These are phyloP conservation scores for Trididemnum clinides DNA, from an alignment of 23 tunicate genomes.

Conservation along the genomic window DNA sequence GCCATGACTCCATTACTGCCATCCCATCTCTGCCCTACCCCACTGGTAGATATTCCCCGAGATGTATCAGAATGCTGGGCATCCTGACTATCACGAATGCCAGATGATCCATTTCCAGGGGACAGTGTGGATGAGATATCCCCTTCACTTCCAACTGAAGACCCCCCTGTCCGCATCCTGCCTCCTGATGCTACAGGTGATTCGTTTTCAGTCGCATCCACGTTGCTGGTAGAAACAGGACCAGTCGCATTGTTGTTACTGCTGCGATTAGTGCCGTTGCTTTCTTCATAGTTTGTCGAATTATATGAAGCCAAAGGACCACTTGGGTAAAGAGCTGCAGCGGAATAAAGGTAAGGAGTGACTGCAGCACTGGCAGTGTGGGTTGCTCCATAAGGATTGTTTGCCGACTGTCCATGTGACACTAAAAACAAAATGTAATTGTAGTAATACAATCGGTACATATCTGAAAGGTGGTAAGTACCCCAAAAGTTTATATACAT, in stretches of 20 bases:
- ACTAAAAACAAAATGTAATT: no score
- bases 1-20: constrained; percentile 46
- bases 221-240: constrained; percentile 23
- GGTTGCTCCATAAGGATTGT: constrained; percentile 35
- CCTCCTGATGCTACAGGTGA: constrained; percentile 58
- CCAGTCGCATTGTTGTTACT: constrained; percentile 30
- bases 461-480: no score
- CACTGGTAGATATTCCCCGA: not conserved
- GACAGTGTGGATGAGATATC: constrained; percentile 80
- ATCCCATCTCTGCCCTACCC: constrained; percentile 42
- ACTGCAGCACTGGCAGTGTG: constrained; percentile 57
- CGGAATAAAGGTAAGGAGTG: constrained; percentile 53
- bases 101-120: constrained; percentile 64
- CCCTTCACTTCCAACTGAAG: constrained; percentile 83
- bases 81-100: constrained; percentile 65
- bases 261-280: not conserved
- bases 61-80: constrained; percentile 12
- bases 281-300: constrained; percentile 41
- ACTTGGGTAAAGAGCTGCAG: constrained; percentile 61
- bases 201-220: constrained; percentile 43
- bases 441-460: no score
- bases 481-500: no score
- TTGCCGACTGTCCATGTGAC: constrained; percentile 45
- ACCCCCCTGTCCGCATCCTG: constrained; percentile 64
- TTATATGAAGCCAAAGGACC: constrained; percentile 40